Evolutionary conservation across 2,113 vertebrate genomes (phyloP).

Genomic region (Erythrolamprus reginae): DNA sequence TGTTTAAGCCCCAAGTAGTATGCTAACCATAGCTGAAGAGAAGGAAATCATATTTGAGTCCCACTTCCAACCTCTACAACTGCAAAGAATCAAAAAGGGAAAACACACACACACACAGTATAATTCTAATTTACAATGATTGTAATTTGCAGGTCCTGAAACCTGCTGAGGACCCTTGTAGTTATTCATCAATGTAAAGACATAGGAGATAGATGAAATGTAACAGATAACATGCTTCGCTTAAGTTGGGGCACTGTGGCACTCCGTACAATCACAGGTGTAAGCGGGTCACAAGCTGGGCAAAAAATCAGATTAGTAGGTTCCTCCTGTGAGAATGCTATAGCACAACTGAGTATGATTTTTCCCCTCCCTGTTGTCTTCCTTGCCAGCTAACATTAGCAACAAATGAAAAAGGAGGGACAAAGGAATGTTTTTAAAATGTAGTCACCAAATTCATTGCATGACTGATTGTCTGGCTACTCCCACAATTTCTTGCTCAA

Average conservation of each 20-base stretch:
- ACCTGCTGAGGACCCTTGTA: constrained; percentile 1
- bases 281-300: constrained; percentile 6
- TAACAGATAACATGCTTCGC: neutral
- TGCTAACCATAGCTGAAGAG: neutral
- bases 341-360: constrained; percentile 41
- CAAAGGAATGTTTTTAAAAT: constrained; percentile 40
- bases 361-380: neutral
- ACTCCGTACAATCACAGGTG: neutral
- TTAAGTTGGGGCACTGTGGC: neutral
- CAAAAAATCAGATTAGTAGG: constrained; percentile 35
- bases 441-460: neutral
- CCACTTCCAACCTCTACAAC: neutral
- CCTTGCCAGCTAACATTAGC: constrained; percentile 29
- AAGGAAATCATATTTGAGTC: neutral
- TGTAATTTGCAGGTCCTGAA: constrained; percentile 37
- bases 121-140: constrained; percentile 34
- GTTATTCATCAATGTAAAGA: constrained; percentile 23
- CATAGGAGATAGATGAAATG: neutral
- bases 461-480: neutral
- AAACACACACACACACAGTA: neutral
- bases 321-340: constrained; percentile 23
- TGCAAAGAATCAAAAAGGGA: constrained; percentile 19
- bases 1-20: constrained; percentile 10
- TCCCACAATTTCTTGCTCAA: neutral
- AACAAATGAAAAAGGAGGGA: constrained; percentile 41